Conservation (phyloP, 2,797 vertebrate species). For the Xerus rutilus region DNA sequence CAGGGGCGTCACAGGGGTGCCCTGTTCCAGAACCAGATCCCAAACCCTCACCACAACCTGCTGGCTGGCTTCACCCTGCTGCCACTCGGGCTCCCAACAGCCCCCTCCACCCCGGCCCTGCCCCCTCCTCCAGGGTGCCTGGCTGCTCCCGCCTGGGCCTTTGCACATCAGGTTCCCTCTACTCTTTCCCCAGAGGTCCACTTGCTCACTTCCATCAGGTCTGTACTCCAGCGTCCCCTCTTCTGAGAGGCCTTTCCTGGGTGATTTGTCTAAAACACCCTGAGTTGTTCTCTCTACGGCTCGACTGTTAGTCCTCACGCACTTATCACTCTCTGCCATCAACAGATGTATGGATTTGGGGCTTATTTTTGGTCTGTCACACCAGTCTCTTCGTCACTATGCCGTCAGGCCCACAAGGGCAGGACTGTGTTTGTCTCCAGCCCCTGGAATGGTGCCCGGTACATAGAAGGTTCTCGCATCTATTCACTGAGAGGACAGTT, state of each 20-base stretch:
- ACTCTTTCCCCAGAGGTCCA: background rate
- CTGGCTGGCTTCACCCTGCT: background rate
- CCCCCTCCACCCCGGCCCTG: too few species aligned
- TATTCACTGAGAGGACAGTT: background rate
- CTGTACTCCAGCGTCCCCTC: background rate
- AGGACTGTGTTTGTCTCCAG: background rate
- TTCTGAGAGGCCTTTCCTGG: background rate
- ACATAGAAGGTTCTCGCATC: fast-evolving
- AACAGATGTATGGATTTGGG: too few species aligned
- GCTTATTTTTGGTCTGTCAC: background rate
- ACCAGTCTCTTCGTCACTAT: background rate
- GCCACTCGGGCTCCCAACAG: fast-evolving
- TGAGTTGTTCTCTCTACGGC: background rate
- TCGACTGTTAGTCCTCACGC: too few species aligned
- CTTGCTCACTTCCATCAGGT: fast-evolving
- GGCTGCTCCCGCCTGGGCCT: background rate
- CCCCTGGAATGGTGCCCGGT: background rate
- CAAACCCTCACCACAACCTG: fast-evolving
- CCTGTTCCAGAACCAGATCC: background rate
- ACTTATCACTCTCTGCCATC: background rate
- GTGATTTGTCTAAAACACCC: background rate
- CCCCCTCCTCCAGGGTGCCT: background rate
- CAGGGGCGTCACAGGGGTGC: background rate
- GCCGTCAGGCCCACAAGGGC: background rate
- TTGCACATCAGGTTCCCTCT: background rate